Percentiles rank a stretch among this genome's conserved stretches.
Evolutionary conservation across 2,113 vertebrate species (phyloP).

Genomic region (Ancistrus triradiatus): DNA sequence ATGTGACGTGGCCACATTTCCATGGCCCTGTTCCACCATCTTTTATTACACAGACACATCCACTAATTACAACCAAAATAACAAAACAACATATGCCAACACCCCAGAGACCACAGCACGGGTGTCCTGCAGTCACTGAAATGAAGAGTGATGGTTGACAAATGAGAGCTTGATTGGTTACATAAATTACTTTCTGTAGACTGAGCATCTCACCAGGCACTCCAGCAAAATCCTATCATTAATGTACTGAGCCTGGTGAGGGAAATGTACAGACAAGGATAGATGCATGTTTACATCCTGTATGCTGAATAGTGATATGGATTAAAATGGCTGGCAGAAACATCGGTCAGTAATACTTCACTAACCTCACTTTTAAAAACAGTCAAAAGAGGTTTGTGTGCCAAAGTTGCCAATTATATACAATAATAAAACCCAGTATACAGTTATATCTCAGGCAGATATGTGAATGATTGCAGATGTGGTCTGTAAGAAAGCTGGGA

Average conservation of each 20-base stretch:
- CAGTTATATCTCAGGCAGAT: no score
- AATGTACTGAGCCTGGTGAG: constrained; percentile 18
- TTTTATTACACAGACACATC: constrained; percentile 62
- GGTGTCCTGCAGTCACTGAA: constrained; percentile 59
- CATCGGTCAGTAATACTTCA: constrained; percentile 24
- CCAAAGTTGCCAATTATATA: no score
- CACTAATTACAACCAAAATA: constrained; percentile 69
- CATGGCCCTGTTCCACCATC: constrained; percentile 52
- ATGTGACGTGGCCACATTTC: constrained; percentile 51
- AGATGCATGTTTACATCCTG: constrained; percentile 31
- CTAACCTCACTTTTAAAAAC: background rate
- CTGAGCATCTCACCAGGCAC: constrained; percentile 45
- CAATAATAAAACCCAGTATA: no score
- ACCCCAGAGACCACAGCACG: constrained; percentile 54
- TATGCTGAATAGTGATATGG: constrained; percentile 22
- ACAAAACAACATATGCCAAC: constrained; percentile 70
- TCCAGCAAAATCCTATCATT: constrained; percentile 49
- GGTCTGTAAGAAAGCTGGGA: no score
- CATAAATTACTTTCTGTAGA: constrained; percentile 62
- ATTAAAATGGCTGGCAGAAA: constrained; percentile 23
- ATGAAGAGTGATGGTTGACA: constrained; percentile 71
- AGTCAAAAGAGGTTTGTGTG: no score
- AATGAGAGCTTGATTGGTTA: constrained; percentile 67
- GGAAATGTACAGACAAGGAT: constrained; percentile 1
- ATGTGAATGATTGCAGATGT: no score